phyloP scores from a whole-genome alignment of 2,888 invertebrate genomes.

The Sceliomorpha sp. region DNA sequence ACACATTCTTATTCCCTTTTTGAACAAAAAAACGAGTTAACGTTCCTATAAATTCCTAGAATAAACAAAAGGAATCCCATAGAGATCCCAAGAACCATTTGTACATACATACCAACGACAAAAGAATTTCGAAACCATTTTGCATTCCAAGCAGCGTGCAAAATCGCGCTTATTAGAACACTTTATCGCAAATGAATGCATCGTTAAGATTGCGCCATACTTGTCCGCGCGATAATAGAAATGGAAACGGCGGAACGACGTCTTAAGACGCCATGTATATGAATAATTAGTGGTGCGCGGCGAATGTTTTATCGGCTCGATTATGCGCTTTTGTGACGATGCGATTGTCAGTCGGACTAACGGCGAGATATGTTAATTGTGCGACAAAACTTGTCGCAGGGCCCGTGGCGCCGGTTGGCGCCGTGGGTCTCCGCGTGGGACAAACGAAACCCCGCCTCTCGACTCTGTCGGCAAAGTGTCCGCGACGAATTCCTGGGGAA shows the following conservation, averaged over 20 bases:
- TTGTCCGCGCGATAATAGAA: conserved; percentile 1
- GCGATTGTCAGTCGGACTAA: neutral
- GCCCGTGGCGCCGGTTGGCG: neutral
- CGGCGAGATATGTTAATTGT: neutral
- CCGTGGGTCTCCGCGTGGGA: neutral
- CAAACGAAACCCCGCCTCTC: neutral
- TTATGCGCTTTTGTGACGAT: conserved; percentile 3
- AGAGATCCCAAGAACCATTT: too few relatives aligned
- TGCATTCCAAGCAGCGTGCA: too few relatives aligned
- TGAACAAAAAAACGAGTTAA: too few relatives aligned
- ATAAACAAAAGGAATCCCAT: too few relatives aligned
- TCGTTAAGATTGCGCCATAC: too few relatives aligned
- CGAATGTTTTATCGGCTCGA: neutral
- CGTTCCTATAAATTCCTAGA: too few relatives aligned
- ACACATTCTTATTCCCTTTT: too few relatives aligned
- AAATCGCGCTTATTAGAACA: too few relatives aligned
- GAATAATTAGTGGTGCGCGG: conserved; percentile 3
- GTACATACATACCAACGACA: too few relatives aligned
- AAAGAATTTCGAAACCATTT: too few relatives aligned
- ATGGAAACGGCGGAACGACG: neutral
- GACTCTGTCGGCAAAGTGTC: neutral
- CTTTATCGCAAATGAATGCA: too few relatives aligned
- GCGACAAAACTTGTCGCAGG: neutral
- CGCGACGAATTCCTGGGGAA: neutral
- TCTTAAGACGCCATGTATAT: neutral